These are phyloP conservation scores for Sminthurinus aureus DNA, from an alignment of 2,888 invertebrate species.

Conservation along the genomic window DNA sequence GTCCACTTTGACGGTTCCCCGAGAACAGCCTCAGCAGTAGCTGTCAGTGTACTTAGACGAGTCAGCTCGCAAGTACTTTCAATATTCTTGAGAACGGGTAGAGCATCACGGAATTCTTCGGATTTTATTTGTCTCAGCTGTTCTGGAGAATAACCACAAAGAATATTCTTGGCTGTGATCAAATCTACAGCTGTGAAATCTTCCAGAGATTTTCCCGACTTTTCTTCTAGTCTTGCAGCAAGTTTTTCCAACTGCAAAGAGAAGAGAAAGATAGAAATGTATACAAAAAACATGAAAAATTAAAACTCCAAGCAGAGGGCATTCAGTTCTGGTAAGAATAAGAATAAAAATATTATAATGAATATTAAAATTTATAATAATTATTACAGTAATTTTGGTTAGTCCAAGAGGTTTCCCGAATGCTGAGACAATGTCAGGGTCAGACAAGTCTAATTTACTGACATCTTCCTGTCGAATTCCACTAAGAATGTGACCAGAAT, in stretches of 20 bases:
- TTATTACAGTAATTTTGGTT: conserved; percentile 53
- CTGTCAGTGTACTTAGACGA: conserved; percentile 45
- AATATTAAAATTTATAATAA: not conserved
- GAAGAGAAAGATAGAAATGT: conserved; percentile 20
- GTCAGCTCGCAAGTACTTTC: conserved; percentile 50
- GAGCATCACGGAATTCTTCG: conserved; percentile 49
- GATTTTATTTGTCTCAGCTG: conserved; percentile 47
- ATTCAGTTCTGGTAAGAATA: not conserved
- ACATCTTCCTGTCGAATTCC: conserved; percentile 53
- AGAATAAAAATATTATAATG: not conserved
- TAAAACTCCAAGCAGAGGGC: too few species aligned
- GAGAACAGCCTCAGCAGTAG: conserved; percentile 41
- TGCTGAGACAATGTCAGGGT: conserved; percentile 52
- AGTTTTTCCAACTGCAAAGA: conserved; percentile 51
- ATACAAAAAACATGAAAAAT: not conserved
- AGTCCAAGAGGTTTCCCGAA: conserved; percentile 52
- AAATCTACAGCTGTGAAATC: conserved; percentile 47
- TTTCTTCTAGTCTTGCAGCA: conserved; percentile 51
- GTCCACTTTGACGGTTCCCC: conserved; percentile 52
- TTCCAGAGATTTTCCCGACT: conserved; percentile 36
- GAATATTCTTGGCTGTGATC: conserved; percentile 49
- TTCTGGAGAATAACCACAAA: conserved; percentile 52
- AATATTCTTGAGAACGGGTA: conserved; percentile 49
- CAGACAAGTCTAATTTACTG: conserved; percentile 46
- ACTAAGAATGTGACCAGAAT: conserved; percentile 50